Evolutionary conservation across 2,113 vertebrate species (phyloP).

Genomic region (Vireo altiloquus): DNA sequence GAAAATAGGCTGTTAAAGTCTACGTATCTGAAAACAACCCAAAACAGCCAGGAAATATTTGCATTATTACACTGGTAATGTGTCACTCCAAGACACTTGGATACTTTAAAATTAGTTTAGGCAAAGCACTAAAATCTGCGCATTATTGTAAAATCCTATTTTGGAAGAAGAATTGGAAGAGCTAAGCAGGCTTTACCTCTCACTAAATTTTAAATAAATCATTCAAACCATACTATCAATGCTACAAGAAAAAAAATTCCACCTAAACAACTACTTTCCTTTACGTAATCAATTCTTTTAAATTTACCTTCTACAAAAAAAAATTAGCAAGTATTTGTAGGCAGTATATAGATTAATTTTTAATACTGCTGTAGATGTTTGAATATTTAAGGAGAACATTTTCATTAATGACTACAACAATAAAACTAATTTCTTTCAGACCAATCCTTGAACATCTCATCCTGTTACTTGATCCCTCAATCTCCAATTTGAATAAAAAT

Average conservation of each 20-base stretch:
- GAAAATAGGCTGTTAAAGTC: neutral
- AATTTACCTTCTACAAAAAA: neutral
- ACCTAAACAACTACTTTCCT: neutral
- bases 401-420: conserved; percentile 20
- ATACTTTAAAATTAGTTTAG: neutral
- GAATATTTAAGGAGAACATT: conserved; percentile 3
- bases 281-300: neutral
- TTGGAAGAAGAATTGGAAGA: neutral
- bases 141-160: neutral
- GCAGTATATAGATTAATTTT: neutral
- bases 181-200: neutral
- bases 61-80: neutral
- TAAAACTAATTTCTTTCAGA: neutral
- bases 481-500: conserved; percentile 37
- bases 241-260: neutral
- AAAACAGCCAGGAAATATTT: neutral
- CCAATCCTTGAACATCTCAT: conserved; percentile 30
- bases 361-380: neutral
- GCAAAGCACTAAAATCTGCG: neutral
- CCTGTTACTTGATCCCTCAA: neutral
- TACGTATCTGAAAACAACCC: neutral
- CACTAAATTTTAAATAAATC: neutral
- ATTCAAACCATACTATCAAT: neutral
- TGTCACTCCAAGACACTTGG: too few species aligned
- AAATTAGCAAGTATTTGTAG: neutral